Conservation (phyloP, 2,113 vertebrate species). For the Globicephala melas region DNA sequence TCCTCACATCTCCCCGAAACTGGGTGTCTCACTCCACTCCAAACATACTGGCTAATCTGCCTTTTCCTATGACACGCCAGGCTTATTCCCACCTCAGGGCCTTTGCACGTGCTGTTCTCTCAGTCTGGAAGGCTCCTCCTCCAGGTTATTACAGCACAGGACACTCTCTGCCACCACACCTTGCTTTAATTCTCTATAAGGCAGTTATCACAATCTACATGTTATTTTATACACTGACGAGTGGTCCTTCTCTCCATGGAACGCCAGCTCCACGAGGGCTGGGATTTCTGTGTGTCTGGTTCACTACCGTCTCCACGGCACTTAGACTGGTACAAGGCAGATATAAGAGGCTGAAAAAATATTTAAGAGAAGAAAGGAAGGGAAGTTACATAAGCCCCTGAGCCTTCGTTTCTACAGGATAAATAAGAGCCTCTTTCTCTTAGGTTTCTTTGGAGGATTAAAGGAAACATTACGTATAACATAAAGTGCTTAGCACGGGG, state of each 20-base stretch:
- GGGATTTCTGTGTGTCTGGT: neutral
- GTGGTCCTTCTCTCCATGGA: neutral
- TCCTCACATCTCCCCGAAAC: neutral
- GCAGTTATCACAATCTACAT: rapidly evolving
- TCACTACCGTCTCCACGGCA: neutral
- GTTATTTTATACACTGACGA: neutral
- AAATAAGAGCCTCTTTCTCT: neutral
- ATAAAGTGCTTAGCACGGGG: neutral
- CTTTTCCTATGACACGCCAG: neutral
- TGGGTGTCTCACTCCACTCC: neutral
- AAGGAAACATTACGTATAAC: neutral
- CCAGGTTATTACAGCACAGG: neutral
- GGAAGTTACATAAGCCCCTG: neutral
- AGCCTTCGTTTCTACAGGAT: neutral
- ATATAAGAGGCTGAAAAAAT: neutral
- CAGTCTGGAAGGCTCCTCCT: neutral
- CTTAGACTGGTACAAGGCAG: neutral
- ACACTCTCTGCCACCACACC: neutral
- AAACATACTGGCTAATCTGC: neutral
- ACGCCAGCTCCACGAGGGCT: neutral
- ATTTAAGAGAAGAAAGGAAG: neutral
- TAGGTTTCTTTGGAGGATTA: neutral
- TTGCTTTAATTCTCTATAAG: neutral
- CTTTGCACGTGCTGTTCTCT: neutral
- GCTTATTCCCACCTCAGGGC: neutral